A percentile compares a stretch with the other conserved stretches of the same genome.
Conservation (phyloP, 2,113 vertebrate species). For the Glaucomys volans region DNA sequence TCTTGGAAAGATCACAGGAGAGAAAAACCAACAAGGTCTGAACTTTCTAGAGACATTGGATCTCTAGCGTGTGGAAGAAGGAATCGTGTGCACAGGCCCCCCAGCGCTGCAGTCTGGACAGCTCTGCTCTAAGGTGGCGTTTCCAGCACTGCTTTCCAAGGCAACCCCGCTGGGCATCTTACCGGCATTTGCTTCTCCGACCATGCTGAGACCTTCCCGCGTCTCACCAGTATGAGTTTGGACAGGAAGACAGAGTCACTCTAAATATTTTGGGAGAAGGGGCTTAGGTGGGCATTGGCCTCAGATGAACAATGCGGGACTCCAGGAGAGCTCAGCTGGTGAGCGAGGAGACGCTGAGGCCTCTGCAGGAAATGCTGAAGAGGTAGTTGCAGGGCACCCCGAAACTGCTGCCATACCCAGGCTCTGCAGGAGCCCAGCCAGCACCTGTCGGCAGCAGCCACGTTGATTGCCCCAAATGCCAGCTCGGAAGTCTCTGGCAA, state of each 20-base stretch:
- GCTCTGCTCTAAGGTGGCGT: accelerated
- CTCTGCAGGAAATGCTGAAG: neutral
- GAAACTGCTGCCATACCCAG: neutral
- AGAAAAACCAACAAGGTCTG: neutral
- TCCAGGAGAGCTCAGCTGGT: accelerated
- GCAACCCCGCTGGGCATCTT: neutral
- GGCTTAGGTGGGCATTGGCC: neutral
- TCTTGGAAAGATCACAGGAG: neutral
- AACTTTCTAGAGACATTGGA: neutral
- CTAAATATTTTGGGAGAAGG: neutral
- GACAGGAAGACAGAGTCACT: neutral
- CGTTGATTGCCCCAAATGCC: accelerated
- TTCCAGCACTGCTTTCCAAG: neutral
- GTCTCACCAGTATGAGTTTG: accelerated
- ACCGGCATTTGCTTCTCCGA: neutral
- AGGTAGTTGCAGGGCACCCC: accelerated
- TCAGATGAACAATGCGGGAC: too few species aligned
- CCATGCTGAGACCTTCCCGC: neutral
- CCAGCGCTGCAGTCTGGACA: too few species aligned
- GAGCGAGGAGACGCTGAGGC: neutral
- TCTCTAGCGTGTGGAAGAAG: neutral
- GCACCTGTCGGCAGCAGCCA: neutral
- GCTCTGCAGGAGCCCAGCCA: neutral
- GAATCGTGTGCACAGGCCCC: neutral
- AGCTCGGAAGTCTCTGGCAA: neutral